phyloP scores from a whole-genome alignment of 2,888 invertebrate species.

The Dorcus hopei region DNA sequence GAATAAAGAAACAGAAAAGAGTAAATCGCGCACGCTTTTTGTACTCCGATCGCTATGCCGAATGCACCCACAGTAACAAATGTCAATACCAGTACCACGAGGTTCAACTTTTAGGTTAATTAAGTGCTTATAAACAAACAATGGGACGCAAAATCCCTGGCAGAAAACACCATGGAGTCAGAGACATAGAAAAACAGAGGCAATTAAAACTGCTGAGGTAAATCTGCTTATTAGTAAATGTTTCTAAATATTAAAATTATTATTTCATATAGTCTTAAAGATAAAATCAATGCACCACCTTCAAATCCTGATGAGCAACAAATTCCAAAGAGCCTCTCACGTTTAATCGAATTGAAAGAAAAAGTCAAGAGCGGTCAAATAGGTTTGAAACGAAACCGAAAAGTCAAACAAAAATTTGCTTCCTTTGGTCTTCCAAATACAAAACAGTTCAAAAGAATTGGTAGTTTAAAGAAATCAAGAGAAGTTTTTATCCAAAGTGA shows the following conservation, averaged over 20 bases:
- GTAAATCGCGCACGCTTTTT: too few relatives aligned
- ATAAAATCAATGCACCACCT: constrained; percentile 74
- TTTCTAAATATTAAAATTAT: constrained; percentile 8
- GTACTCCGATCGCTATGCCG: too few relatives aligned
- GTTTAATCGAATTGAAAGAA: constrained; percentile 60
- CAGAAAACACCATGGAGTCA: constrained; percentile 74
- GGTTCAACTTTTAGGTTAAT: neutral
- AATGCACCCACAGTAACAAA: too few relatives aligned
- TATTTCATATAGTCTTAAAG: constrained; percentile 56
- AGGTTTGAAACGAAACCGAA: constrained; percentile 38
- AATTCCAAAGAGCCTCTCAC: constrained; percentile 67
- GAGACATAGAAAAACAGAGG: constrained; percentile 72
- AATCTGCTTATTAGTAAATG: constrained; percentile 22
- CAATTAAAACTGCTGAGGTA: constrained; percentile 63
- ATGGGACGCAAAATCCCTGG: constrained; percentile 80
- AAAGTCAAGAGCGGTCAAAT: constrained; percentile 48
- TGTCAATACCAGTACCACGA: neutral
- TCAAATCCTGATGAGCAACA: constrained; percentile 67
- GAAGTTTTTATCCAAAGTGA: constrained; percentile 57
- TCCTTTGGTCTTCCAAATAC: constrained; percentile 15
- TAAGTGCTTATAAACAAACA: constrained; percentile 23
- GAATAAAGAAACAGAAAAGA: too few relatives aligned
- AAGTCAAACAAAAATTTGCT: constrained; percentile 5
- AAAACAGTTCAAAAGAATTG: constrained; percentile 18
- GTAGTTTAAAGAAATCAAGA: constrained; percentile 49